Conservation (phyloP, 1,140 invertebrate genomes). For the Onthophagus taurus region DNA sequence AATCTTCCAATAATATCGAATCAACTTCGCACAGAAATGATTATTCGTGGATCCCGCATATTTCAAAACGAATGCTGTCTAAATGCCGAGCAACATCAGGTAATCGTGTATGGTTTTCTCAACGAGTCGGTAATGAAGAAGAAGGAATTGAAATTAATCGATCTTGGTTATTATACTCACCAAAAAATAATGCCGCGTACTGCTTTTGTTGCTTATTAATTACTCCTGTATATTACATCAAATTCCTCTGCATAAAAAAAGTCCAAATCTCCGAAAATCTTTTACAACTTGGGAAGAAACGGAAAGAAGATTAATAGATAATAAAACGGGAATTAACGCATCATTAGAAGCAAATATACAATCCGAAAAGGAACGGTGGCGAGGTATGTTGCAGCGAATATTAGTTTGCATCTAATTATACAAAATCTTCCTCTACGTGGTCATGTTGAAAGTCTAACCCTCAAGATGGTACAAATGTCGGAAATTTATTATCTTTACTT, state of each 20-base stretch:
- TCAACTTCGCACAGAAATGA: constrained; percentile 5
- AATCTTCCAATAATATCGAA: constrained; percentile 9
- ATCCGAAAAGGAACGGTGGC: constrained; percentile 1
- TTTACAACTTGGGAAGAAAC: constrained; percentile 4
- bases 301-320: constrained; percentile 1
- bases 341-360: constrained; percentile 1
- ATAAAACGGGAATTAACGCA: background rate
- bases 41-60: constrained; percentile 11
- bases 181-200: constrained; percentile 1
- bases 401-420: background rate
- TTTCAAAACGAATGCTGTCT: constrained; percentile 3
- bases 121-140: constrained; percentile 4
- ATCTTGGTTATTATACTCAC: constrained; percentile 9
- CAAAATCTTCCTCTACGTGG: constrained; percentile 5
- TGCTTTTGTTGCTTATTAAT: constrained; percentile 6
- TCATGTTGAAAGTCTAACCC: background rate
- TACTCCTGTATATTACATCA: constrained; percentile 3
- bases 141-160: constrained; percentile 6
- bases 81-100: constrained; percentile 1
- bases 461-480: background rate
- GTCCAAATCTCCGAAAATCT: constrained; percentile 4
- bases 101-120: constrained; percentile 5
- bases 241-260: constrained; percentile 3
- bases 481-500: constrained; percentile 1
- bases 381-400: constrained; percentile 4